Evolutionary conservation across 2,797 vertebrate species (phyloP), one percentile per base, ranked within the genome.

Genomic region (Chrosomus eos): DNA sequence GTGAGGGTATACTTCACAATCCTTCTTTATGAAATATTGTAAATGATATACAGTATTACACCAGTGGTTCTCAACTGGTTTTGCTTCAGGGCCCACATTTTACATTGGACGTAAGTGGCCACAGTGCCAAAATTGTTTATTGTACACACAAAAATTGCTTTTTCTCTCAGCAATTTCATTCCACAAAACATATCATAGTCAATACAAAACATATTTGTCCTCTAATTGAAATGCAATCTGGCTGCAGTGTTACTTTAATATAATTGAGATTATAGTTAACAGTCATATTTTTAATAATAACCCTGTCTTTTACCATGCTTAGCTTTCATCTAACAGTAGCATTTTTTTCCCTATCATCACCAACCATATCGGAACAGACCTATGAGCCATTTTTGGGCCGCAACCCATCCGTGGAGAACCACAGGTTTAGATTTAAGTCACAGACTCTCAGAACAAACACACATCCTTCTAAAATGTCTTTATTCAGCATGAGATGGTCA

Each of bases 401-500:
- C 18, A 0, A 43, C 16, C 55, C 19, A 23, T 1, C 40, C 9
- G 19, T 51, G 9, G 21, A 9, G 18, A 38, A 55, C 38, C 45
- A 21, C 62, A 36, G 33, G 28, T 33, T 80, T 45, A 31, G 21
- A 10, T 60, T 33, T 70, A 16, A 62, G 38, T 43, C 78, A 66
- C 26, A 60, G 26, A 82, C 51, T 75, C 72, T 70, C 60, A 48
- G 74, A 68, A 88, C 6, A 28, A 68, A 43, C 38, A 16, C 1
- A 7, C 11, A 67, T 92, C 74, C 79, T 93, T 92, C 90, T 90
- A 93, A 94, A 94, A 93, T 91, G 89, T 93, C 90, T 94, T 95
- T 95, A 94, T 95, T 94, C 90, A 91, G 92, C 91, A 87, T 89
- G 86, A 88, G 80, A 92, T 92, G 88, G 74, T 91, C 81, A 88